Evolutionary conservation across 2,797 vertebrate species (phyloP).

Genomic region (Mormyrops attenuatus): DNA sequence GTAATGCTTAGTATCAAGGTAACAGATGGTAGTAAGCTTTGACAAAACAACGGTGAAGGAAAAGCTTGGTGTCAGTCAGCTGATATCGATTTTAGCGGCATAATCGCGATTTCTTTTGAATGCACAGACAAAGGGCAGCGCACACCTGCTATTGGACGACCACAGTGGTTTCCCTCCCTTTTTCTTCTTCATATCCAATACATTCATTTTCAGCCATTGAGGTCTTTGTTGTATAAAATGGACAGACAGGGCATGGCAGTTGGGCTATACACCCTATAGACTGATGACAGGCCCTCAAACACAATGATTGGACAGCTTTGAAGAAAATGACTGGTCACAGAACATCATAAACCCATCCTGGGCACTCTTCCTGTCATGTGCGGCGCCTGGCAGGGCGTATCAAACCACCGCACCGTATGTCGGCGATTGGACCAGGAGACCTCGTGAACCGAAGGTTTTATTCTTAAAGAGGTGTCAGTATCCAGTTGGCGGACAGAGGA

Average conservation of each 20-base stretch:
- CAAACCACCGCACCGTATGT: not conserved
- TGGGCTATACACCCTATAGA: not conserved
- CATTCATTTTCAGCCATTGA: not conserved
- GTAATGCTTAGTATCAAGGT: not conserved
- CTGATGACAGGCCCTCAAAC: not conserved
- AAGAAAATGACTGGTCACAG: not conserved
- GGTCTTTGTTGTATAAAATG: not conserved
- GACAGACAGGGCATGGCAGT: not conserved
- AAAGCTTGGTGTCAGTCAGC: not conserved
- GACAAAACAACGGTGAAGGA: not conserved
- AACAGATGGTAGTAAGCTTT: not conserved
- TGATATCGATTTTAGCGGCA: not conserved
- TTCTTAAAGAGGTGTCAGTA: not conserved
- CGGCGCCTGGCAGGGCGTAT: not conserved
- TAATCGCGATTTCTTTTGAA: not conserved
- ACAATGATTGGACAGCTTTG: not conserved
- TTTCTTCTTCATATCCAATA: not conserved
- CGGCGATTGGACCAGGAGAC: not conserved
- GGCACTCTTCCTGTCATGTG: not conserved
- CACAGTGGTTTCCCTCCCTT: not conserved
- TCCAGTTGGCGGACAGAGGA: not conserved
- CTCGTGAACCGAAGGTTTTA: not conserved
- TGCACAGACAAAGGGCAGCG: not conserved
- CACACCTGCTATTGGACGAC: not conserved
- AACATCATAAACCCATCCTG: not conserved